Base-by-base conservation (phyloP, 1,140 invertebrate species). In the Wasmannia auropunctata region DNA sequence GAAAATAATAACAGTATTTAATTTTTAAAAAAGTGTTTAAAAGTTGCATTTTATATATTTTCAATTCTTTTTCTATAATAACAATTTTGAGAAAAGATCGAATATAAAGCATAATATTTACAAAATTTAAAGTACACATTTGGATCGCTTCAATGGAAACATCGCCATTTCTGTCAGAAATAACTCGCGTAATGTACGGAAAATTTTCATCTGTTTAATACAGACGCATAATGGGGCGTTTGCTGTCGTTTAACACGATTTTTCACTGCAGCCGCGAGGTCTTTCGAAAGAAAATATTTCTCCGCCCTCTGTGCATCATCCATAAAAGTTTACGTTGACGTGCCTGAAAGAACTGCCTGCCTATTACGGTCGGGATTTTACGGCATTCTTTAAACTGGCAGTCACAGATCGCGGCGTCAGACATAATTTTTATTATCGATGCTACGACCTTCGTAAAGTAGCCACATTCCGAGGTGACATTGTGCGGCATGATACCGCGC, bases 211-310 rank as follows among this genome's bases (percentile, higher is more conserved):
- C 34, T 79, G 60, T 51, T n/a, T 60, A 74, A 34, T 34, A 19
- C 14, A 60, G 4, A 31, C 0, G 4, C 14, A 54, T 25, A 25
- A 37, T 62, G 8, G 2, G 4, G 7, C 16, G 28, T 65, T 46
- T 77, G 7, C 40, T 37, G 16, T 63, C 19, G 31, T 56, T 81
- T 72, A 81, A 80, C 31, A 34, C 49, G 22, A 69, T 37, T 69
- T 67, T 69, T 70, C 25, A 80, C 34, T 28, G 43, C 7, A 46
- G 40, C 14, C 16, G 31, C 16, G n/a, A 54, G 49, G 19, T 72
- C 34, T 74, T 60, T 83, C n/a, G 8, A 83, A 83, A 60, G 65
- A 72, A 83, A 83, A 83, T 83, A 83, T 83, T 83, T 74, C 25
- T 34, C 49, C 31, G 49, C 7, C 14, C 22, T 11, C 6, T 1